These are phyloP conservation scores for Drosophila nikananu DNA, from an alignment of 1,140 invertebrate genomes.

Conservation along the genomic window DNA sequence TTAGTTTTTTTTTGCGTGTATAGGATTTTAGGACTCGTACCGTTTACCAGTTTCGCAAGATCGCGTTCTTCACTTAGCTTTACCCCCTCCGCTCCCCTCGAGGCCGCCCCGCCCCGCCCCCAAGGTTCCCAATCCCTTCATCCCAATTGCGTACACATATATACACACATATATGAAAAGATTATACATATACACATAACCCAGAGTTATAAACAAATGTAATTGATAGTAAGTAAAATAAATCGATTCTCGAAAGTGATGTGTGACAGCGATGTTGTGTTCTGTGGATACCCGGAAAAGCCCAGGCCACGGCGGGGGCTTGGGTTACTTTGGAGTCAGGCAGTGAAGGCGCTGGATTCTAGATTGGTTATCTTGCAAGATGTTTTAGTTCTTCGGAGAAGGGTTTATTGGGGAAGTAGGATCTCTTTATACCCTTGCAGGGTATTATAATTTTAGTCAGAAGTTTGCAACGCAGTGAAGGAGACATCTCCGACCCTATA, in stretches of 20 bases:
- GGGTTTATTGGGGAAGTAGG: not conserved
- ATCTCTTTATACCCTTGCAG: too few relatives aligned
- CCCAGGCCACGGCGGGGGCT: too few relatives aligned
- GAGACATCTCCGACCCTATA: too few relatives aligned
- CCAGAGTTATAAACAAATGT: conserved; percentile 39
- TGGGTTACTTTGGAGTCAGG: not conserved
- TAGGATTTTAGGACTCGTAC: conserved; percentile 41
- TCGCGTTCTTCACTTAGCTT: conserved; percentile 41
- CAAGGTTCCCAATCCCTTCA: not conserved
- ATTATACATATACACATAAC: conserved; percentile 1
- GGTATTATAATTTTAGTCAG: too few relatives aligned
- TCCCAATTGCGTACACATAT: conserved; percentile 16
- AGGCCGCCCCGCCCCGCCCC: not conserved
- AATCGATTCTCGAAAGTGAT: conserved; percentile 59
- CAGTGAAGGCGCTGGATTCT: not conserved
- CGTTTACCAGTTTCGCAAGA: conserved; percentile 39
- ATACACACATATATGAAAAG: conserved; percentile 13
- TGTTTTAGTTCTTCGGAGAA: not conserved
- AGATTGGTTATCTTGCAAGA: not conserved
- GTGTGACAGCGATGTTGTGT: not conserved
- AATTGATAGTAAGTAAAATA: conserved; percentile 63
- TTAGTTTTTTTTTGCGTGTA: conserved; percentile 47
- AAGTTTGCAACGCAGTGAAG: too few relatives aligned
- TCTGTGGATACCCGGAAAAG: not conserved
- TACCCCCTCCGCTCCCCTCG: conserved; percentile 4